Evolutionary conservation across 2,113 vertebrate genomes (phyloP).

Genomic region (Centropus unirufus): DNA sequence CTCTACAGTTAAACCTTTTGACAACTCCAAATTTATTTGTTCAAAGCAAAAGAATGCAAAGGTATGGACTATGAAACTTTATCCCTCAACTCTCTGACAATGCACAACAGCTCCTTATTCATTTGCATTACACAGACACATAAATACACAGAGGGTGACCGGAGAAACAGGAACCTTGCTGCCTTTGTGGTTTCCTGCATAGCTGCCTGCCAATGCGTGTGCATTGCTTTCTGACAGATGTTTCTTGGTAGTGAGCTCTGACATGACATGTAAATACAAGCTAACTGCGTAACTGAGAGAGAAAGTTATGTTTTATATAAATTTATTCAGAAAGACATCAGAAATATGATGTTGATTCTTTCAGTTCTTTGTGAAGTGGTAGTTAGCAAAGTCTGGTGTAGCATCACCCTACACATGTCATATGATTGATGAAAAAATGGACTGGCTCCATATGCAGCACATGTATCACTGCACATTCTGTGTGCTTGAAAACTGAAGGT

Average conservation of each 20-base stretch:
- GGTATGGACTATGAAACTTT: neutral
- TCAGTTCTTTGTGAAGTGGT: neutral
- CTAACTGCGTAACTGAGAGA: neutral
- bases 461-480: neutral
- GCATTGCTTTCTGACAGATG: neutral
- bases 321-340: neutral
- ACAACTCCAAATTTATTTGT: neutral
- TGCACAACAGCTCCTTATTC: neutral
- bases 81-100: neutral
- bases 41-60: neutral
- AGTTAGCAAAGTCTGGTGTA: neutral
- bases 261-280: neutral
- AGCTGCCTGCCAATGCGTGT: fast-evolving
- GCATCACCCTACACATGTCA: neutral
- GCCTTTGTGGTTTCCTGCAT: neutral
- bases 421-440: neutral
- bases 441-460: neutral
- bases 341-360: neutral
- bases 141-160: neutral
- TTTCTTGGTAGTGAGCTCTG: neutral
- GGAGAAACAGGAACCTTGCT: neutral
- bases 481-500: neutral
- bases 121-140: neutral
- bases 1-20: neutral
- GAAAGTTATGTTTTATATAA: neutral